These are phyloP conservation scores for Todus mexicanus DNA, from an alignment of 2,797 vertebrate genomes.

Conservation along the genomic window DNA sequence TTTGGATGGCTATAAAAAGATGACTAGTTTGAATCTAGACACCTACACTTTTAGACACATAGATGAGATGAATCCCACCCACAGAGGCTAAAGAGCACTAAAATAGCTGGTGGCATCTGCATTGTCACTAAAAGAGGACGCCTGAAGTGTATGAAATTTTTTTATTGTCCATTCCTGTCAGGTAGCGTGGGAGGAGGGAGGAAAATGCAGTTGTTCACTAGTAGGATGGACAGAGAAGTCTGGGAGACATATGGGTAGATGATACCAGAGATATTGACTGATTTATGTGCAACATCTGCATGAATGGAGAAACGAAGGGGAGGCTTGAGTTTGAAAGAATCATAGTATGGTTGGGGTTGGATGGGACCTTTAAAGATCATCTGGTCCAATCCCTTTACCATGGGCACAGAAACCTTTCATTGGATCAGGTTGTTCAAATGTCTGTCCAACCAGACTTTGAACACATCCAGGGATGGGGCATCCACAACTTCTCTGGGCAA, in stretches of 20 bases:
- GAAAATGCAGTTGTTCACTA: background rate
- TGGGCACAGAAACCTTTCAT: background rate
- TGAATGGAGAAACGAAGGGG: background rate
- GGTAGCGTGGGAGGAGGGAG: background rate
- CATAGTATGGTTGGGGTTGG: background rate
- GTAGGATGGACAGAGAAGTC: background rate
- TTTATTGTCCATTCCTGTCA: background rate
- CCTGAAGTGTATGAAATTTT: background rate
- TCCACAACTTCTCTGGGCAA: background rate
- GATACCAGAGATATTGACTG: background rate
- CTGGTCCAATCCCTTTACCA: background rate
- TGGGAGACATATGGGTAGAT: background rate
- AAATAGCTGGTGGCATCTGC: background rate
- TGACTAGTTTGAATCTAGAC: background rate
- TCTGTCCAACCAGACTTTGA: background rate
- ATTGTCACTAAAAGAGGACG: background rate
- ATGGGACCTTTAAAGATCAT: background rate
- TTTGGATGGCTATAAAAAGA: background rate
- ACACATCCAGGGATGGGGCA: background rate
- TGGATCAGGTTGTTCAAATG: background rate
- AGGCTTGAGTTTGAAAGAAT: background rate
- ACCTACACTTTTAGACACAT: background rate
- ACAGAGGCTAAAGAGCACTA: background rate
- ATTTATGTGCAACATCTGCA: background rate
- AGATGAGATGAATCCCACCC: background rate